Evolutionary conservation across 2,113 vertebrate species (phyloP), one percentile per base, ranked within the genome.

Genomic region (Colius striatus): DNA sequence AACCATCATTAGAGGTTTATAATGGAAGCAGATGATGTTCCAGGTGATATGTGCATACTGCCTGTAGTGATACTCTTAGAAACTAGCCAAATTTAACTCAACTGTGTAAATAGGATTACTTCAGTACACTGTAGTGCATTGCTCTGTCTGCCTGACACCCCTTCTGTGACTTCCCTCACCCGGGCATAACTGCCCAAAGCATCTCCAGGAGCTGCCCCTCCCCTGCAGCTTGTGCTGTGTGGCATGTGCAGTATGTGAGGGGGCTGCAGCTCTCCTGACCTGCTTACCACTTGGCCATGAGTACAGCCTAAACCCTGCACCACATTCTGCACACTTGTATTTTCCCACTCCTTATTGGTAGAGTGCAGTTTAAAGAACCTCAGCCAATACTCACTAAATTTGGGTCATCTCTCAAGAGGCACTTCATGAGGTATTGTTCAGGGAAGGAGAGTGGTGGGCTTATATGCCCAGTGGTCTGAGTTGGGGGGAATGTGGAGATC

Each of bases 1-100:
- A 95, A 76, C 78, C 55, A 60, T 88, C 82, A 48, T 84, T 89
- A 71, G 75, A 66, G 21, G 51, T 86, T 92, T 91, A 23, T 48
- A 54, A 79, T 36, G 76, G 78, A 72, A 79, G 82, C 43, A 83
- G 82, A 45, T 66, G 53, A 62, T 80, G 71, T 50, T 91, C 84
- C n/a, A 61, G 93, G 63, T 94, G 71, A 51, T 78, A 54, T 2
- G 19, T 78, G 23, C 29, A 2, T 73, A 45, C 50, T 92, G 65
- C 53, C 41, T 90, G 3, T 55, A 61, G 53, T 67, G 53, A 60
- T 81, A 63, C 9, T 48, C 68, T 60, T 68, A 89, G 25, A 91
- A 95, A 90, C 16, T 34, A 72, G 53, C 45, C 73, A 68, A 57
- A 87, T 90, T 85, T 84, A 82, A 45, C 62, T 82, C 7, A 23